Evolutionary conservation across 2,113 vertebrate species (phyloP), one percentile per base, ranked within the genome.

Genomic region (Halcyon malimbica): DNA sequence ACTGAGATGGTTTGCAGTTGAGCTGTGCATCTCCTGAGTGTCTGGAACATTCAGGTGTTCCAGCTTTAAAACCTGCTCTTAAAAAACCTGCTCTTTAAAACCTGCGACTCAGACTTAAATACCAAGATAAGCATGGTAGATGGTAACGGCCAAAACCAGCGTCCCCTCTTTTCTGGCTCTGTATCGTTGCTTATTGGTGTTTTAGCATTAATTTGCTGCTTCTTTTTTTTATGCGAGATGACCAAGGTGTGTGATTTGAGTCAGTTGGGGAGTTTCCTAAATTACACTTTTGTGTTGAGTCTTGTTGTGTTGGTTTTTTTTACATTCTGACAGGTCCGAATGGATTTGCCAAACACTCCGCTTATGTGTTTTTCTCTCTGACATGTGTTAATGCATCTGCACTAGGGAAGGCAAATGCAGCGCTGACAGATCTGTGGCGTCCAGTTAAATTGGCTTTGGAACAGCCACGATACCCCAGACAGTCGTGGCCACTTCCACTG

Each of bases 331-430:
- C 39, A 57, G 19, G 4, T 11, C 4, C 0, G 9, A 44, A 7
- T 2, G 11, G n/a, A 10, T 71, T 71, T 82, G 39, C 51, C 74
- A 25, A 35, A 21, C 2, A 0, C 28, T 67, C 24, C 8, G 0
- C 51, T 75, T 0, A 0, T 37, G 54, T 37, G 1, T 53, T 67
- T 84, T 77, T 33, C 77, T 35, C 68, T 20, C 3, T 59, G 12
- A 5, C 2, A 0, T 6, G 2, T 0, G 7, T 29, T 39, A 5
- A 1, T 28, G 69, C 48, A 3, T 29, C 15, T 78, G 91, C 46
- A n/a, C 3, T 0, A 31, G 64, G 56, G 42, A 77, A 0, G 26
- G 4, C 24, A 2, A 16, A 0, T 4, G 69, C 15, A 1, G 0
- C 6, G n/a, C 69, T 80, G 73, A 3, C 73, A 12, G 56, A 2